Evolutionary conservation across 2,797 vertebrate genomes (phyloP), one percentile per base, ranked within the genome.

Genomic region (Neopelma chrysocephalum): DNA sequence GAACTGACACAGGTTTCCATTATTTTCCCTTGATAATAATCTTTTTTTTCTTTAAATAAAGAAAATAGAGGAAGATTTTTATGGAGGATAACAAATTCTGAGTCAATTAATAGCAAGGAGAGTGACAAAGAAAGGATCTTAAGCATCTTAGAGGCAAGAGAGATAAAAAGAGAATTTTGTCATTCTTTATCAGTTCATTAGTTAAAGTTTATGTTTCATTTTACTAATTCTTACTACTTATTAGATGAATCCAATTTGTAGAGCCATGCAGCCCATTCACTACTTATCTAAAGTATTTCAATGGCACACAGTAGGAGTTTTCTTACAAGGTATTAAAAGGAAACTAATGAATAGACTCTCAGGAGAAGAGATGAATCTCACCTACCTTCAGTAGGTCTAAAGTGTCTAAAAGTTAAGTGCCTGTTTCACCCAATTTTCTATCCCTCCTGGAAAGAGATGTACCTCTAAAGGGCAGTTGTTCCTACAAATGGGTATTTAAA

Each of bases 131-230:
- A 50, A 47, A 88, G 32, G 82, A 73, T 89, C 64, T 81, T 34
- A 42, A 54, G 31, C 43, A 89, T 88, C 73, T 87, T 26, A 64
- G 22, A 73, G 32, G 19, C 18, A 64, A 82, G 62, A 77, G 48
- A 92, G 36, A 56, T 18, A 80, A 91, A 83, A 81, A 38, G 15
- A 77, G 12, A 77, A 57, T 58, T 90, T 79, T 75, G 60, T 72
- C 71, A 78, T 40, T 56, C 36, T 79, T 80, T 82, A 92, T 88
- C 56, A 71, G 58, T 88, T 89, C 84, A 93, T 65, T 88, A 79
- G 81, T 62, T 80, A 66, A 92, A 89, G 47, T 36, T 70, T 85
- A 79, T 5, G 11, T 40, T 83, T 88, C 86, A 88, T 91, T 93
- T 91, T 85, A 90, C 31, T 53, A 78, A 23, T 64, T 87, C 53